Base-by-base conservation (phyloP, 2,113 vertebrate species). In the Xenopus borealis region DNA sequence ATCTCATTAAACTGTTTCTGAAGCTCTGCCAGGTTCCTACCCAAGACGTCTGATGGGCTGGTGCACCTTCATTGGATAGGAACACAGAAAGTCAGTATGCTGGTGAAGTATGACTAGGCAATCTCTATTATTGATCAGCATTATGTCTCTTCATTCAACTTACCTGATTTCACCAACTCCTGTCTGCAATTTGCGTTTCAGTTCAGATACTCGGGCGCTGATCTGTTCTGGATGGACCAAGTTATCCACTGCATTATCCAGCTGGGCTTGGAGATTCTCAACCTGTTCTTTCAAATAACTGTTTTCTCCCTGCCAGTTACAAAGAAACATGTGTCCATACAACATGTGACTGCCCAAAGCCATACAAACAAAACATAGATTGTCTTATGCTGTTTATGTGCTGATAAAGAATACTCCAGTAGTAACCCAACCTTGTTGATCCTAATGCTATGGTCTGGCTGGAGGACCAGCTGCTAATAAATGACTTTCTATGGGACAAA, bases 211-310 rank as follows among this genome's bases (percentile, higher is more conserved):
- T 66, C 80, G 81, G 82, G 83, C 80, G 4, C 77, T 67, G 53
- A 91, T 82, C 64, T 91, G 85, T 72, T 92, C 86, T 7, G 89
- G 91, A 27, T 78, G 86, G 83, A 94, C 82, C 72, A 92, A 75
- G 33, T 80, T 87, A 20, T 75, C 76, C 65, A 81, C 79, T 0
- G 82, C 85, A 62, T 86, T 79, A 69, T 86, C 86, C 67, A 94
- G 82, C 57, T 91, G 88, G 69, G 80, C 83, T 78, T 92, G 89
- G 65, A 92, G 83, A 62, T 84, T 86, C 72, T 83, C 83, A 45
- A 94, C 86, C 50, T 93, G 86, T 9, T 91, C 82, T 81, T 87
- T 92, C 69, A 96, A 72, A 12, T 80, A 55, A 62, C 80, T 79
- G 78, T 91, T 94, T 66, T 94, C 88, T 75, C 87, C 86, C 87